Base-by-base conservation (phyloP, 92 coral and sea anemone species). In the Galaxea fascicularis region DNA sequence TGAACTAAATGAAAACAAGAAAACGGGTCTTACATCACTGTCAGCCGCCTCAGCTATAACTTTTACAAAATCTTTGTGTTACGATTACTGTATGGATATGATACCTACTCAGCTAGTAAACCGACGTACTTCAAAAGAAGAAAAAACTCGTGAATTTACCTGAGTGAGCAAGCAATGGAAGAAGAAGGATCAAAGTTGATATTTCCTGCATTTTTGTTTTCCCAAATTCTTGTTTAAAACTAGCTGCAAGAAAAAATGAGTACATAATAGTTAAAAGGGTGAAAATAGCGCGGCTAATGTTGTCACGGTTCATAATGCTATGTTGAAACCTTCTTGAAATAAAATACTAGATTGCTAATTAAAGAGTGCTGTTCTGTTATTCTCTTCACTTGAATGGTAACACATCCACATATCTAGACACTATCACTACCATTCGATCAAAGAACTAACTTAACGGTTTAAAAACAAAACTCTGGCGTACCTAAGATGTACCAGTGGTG, bases 91-190 rank as follows among this genome's bases (percentile, higher is more conserved):
- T n/a, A n/a, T n/a, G n/a, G n/a, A n/a, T n/a, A n/a, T n/a, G n/a
- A n/a, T n/a, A n/a, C n/a, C 41, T 35, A 35, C 41, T 35, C 3
- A 35, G 41, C 41, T 35, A 6, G 3, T 35, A 2, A 35, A 2
- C 6, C 41, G 6, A 35, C 41, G 6, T 2, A 35, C 41, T 35
- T 35, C 41, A 35, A 35, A 2, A 35, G 41, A 22, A 44, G 1
- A 29, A 27, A 41, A 3, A 3, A 27, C 18, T 28, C 20, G n/a
- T 7, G 44, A 25, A 47, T 3, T 14, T 82, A 82, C 86, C 86
- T 82, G 86, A 71, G 24, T 82, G n/a, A 29, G 69, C 58, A 10
- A 82, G 53, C 8, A 82, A 1, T 54, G 86, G 86, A 71, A 82
- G 77, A 15, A 82, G 78, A 57, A 82, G 65, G 24, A 79, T 16